Evolutionary conservation across 2,797 vertebrate genomes (phyloP), one percentile per base, ranked within the genome.

Genomic region (Karalla daura): DNA sequence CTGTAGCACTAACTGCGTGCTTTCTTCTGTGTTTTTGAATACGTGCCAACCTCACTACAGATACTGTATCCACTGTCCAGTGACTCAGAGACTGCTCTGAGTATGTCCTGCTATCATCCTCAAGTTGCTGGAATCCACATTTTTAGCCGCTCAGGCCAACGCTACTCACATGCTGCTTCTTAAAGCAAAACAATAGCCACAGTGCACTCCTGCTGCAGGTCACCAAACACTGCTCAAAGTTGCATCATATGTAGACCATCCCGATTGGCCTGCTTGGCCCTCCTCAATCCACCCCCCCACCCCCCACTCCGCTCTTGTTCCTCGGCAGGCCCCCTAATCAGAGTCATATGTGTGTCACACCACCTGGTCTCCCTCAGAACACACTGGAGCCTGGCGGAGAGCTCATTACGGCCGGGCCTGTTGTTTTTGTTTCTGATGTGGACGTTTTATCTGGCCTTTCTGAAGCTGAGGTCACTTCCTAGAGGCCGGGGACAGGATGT

Each of bases 401-500:
- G 80, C 89, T 91, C 88, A 87, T 92, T 92, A 88, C 32, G 3
- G 55, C 63, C 23, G n/a, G n/a, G 71, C 70, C 78, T 25, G 46
- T 28, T 90, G 83, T 90, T 89, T 89, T 86, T 75, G 72, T 90
- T 88, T 79, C 86, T 87, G 81, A 83, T 87, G 84, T 85, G 71
- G 76, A 86, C 69, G 83, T 89, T 91, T 89, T 88, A 91, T 91
- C 85, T 87, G 84, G 86, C 83, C 84, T 84, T 76, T 87, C 66
- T 85, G 76, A 75, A 80, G 76, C 85, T 90, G 90, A 93, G 91
- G 91, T 91, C 92, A 91, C 86, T 91, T 91, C 88, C 91, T 85
- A 76, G 85, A 85, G 88, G 80, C 86, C 71, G 17, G 69, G 79
- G 76, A 77, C 84, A 91, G 91, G 91, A 89, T 91, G 90, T 91